A percentile compares a stretch with the other conserved stretches of the same genome.
These are phyloP conservation scores for Zaprionus camerounensis DNA, from an alignment of 1,140 invertebrate species.

Conservation along the genomic window DNA sequence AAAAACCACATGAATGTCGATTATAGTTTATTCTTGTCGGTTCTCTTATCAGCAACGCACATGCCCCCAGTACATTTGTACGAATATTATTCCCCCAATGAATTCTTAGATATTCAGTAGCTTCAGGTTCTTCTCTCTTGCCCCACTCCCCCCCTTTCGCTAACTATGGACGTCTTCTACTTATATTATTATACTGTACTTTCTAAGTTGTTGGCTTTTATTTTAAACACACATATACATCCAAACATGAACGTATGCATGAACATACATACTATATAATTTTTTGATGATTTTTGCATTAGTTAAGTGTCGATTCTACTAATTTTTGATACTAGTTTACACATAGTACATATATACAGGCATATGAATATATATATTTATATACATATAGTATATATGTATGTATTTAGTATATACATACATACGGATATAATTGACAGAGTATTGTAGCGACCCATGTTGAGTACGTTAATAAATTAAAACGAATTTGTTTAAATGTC, in stretches of 20 bases:
- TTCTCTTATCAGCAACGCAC: constrained; percentile 68
- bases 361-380: constrained; percentile 45
- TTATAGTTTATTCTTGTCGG: constrained; percentile 76
- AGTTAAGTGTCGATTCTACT: constrained; percentile 80
- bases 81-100: constrained; percentile 13
- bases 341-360: constrained; percentile 55
- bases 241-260: constrained; percentile 49
- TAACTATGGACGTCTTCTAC: constrained; percentile 64
- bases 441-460: constrained; percentile 77
- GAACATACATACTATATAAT: constrained; percentile 38
- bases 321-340: constrained; percentile 83
- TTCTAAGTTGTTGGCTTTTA: constrained; percentile 76
- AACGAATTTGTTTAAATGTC: constrained; percentile 80
- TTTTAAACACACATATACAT: constrained; percentile 52
- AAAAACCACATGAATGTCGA: constrained; percentile 75
- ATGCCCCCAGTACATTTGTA: constrained; percentile 32
- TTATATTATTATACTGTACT: constrained; percentile 41
- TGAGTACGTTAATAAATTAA: constrained; percentile 82
- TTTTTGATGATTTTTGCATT: constrained; percentile 75
- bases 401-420: constrained; percentile 62
- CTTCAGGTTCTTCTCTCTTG: constrained; percentile 22
- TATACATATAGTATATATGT: constrained; percentile 55
- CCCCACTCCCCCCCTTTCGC: constrained; percentile 45
- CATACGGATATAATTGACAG: constrained; percentile 63
- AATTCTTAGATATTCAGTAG: constrained; percentile 13